Conservation (phyloP, 2,797 vertebrate genomes). For the Kryptopterus vitreolus region DNA sequence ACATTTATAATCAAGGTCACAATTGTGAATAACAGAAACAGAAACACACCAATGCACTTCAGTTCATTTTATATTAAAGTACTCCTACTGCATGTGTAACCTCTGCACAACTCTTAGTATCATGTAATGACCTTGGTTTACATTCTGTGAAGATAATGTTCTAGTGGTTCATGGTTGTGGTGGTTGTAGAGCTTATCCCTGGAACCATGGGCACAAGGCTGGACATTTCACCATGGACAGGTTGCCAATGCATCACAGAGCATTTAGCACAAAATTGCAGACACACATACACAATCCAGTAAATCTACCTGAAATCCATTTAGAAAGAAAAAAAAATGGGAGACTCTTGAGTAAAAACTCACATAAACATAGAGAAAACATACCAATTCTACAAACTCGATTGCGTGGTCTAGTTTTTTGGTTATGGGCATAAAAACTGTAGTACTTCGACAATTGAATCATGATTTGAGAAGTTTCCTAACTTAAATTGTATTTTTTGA, state of each 20-base stretch:
- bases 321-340: too few relatives aligned
- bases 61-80: not conserved
- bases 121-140: not conserved
- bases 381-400: not conserved
- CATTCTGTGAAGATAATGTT: not conserved
- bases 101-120: not conserved
- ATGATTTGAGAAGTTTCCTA: not conserved
- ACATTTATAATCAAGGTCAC: not conserved
- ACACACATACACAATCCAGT: not conserved
- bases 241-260: not conserved
- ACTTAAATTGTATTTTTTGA: not conserved
- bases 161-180: not conserved
- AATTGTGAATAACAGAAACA: not conserved
- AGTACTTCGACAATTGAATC: not conserved
- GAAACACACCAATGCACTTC: not conserved
- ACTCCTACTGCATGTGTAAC: not conserved
- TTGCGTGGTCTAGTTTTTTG: not conserved
- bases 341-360: not conserved
- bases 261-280: not conserved
- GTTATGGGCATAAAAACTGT: not conserved
- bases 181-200: not conserved
- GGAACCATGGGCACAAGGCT: not conserved
- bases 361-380: not conserved
- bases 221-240: not conserved
- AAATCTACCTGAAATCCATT: not conserved